Conservation (phyloP, 2,113 vertebrate genomes). For the Girardinichthys multiradiatus region DNA sequence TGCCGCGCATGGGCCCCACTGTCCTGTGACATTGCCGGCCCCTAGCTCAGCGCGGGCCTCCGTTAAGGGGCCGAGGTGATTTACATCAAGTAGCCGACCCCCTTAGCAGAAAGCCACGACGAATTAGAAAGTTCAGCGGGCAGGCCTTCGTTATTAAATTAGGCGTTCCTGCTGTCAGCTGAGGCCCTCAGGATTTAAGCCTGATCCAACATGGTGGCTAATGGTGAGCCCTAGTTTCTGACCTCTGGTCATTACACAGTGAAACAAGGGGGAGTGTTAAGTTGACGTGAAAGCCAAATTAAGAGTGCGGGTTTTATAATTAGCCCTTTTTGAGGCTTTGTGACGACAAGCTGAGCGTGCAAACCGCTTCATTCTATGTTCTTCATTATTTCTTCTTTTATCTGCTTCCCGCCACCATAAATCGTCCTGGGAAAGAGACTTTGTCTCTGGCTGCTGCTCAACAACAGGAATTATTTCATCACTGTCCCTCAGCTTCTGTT, state of each 20-base stretch:
- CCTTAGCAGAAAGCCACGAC: constrained; percentile 48
- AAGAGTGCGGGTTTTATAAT: constrained; percentile 9
- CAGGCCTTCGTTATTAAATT: constrained; percentile 63
- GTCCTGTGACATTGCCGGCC: constrained; percentile 33
- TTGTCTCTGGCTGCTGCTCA: constrained; percentile 66
- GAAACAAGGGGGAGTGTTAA: constrained; percentile 45
- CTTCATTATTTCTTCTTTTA: constrained; percentile 40
- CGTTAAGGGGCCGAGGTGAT: constrained; percentile 39
- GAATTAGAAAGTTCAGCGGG: constrained; percentile 58
- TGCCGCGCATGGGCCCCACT: constrained; percentile 16
- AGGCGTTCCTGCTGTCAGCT: constrained; percentile 66
- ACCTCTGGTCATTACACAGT: constrained; percentile 43
- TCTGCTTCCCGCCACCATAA: constrained; percentile 44
- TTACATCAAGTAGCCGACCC: constrained; percentile 49
- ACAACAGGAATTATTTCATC: constrained; percentile 70
- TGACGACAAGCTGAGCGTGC: constrained; percentile 21
- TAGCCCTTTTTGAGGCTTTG: constrained; percentile 26
- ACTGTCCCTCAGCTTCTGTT: constrained; percentile 47
- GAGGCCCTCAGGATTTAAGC: constrained; percentile 51
- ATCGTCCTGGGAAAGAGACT: constrained; percentile 72
- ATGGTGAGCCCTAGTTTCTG: constrained; percentile 49
- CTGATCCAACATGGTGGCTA: constrained; percentile 46
- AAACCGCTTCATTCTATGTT: constrained; percentile 11
- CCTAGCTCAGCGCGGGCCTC: constrained; percentile 43
- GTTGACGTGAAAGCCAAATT: constrained; percentile 7